Percentiles rank a stretch among this genome's conserved stretches.
Conservation (phyloP, 2,113 vertebrate species). For the Corapipo altera region DNA sequence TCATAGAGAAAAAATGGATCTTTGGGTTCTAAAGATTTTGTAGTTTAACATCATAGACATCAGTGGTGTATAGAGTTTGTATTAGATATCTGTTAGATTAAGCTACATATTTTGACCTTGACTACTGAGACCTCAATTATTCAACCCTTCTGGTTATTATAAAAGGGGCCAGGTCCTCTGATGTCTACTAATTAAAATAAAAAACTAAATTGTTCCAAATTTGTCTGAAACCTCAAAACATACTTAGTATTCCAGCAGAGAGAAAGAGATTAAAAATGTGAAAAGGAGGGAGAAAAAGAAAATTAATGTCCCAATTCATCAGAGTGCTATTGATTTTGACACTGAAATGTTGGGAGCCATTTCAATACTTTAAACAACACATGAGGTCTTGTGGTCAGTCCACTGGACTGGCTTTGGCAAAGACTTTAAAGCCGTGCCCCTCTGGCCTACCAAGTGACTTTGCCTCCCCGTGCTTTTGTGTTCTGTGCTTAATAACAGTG, state of each 20-base stretch:
- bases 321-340: not conserved
- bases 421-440: not conserved
- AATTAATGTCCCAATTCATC: not conserved
- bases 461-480: not conserved
- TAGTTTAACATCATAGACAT: not conserved
- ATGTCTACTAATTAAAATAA: conserved; percentile 5
- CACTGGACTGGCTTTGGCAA: not conserved
- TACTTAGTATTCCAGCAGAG: not conserved
- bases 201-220: not conserved
- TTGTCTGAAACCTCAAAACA: not conserved
- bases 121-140: not conserved
- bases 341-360: not conserved
- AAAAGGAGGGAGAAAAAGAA: not conserved
- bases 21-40: not conserved
- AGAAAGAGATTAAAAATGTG: not conserved
- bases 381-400: not conserved
- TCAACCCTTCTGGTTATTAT: not conserved
- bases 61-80: not conserved
- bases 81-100: not conserved
- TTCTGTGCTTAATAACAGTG: not conserved
- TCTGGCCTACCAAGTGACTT: not conserved
- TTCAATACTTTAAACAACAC: not conserved
- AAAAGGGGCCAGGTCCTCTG: conserved; percentile 29
- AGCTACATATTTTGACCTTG: conserved; percentile 17
- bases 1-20: not conserved